Base-by-base conservation (phyloP, 2,888 invertebrate genomes). In the Napeogenes inachia region DNA sequence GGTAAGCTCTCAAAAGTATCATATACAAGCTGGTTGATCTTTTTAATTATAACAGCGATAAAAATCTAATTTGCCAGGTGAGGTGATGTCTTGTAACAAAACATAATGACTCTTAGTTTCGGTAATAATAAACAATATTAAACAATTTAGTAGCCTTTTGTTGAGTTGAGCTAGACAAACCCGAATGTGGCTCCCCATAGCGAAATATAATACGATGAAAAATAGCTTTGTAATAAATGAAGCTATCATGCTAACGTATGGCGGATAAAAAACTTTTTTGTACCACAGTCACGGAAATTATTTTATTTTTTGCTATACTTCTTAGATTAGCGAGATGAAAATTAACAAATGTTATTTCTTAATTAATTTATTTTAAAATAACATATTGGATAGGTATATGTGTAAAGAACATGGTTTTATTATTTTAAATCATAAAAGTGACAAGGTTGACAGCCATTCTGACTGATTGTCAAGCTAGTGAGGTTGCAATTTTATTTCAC, bases 111-210 rank as follows among this genome's bases (percentile, higher is more conserved):
- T 89, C 66, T 82, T 74, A 77, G 73, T 80, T 81, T 85, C 78
- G 70, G 70, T 73, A 82, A 84, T 81, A 90, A 89, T 90, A 89
- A 89, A 38, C 10, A 42, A 42, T 42, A 42, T 42, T 42, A 42
- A 89, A 89, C 89, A 89, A 89, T 89, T 89, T 87, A 89, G 83
- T 78, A 73, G 74, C 63, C 60, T 75, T 85, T 88, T 89, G 89
- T 88, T 79, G 72, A 68, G 72, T 75, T 73, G 72, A 80, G 80
- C 80, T 83, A 82, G 81, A 78, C 81, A 81, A 82, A 83, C 79
- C 79, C 73, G 74, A 73, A 71, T 67, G 67, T 50, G 85, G 77
- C 79, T 65, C 81, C 89, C 89, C 85, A 84, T 82, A 70, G 89
- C 79, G 89, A 83, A 81, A 77, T 70, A 85, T 90, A 89, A 89